Percentiles rank a stretch among this genome's conserved stretches.
phyloP scores from a whole-genome alignment of 2,888 invertebrate species.

The Stenodera caucasica region DNA sequence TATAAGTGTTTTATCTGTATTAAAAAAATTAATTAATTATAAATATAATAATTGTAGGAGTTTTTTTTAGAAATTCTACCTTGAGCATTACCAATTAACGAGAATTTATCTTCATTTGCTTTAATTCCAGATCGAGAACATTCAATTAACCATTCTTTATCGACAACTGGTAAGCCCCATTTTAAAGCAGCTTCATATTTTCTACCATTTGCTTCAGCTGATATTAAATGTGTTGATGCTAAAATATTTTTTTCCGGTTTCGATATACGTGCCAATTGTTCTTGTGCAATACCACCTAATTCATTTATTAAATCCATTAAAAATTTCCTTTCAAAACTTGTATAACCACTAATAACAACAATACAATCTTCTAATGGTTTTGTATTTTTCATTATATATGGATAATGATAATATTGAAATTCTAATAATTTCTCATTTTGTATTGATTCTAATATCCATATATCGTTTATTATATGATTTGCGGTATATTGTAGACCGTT shows the following conservation, averaged over 20 bases:
- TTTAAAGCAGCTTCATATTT: constrained; percentile 82
- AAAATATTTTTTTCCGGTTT: constrained; percentile 56
- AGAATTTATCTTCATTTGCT: constrained; percentile 60
- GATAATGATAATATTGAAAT: constrained; percentile 72
- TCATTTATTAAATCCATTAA: constrained; percentile 69
- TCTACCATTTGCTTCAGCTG: constrained; percentile 71
- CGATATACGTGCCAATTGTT: constrained; percentile 66
- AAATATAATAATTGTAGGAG: no score
- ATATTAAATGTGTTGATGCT: constrained; percentile 81
- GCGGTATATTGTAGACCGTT: constrained; percentile 58
- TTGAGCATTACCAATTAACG: constrained; percentile 64
- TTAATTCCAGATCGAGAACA: constrained; percentile 64
- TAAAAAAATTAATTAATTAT: no score
- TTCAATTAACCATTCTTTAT: constrained; percentile 72
- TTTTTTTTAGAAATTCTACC: constrained; percentile 44
- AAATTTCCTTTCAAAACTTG: constrained; percentile 72
- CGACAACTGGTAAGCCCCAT: constrained; percentile 84
- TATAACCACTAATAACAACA: constrained; percentile 78
- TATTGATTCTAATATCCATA: constrained; percentile 73
- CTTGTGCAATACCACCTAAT: constrained; percentile 69
- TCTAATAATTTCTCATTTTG: constrained; percentile 58
- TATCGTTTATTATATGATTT: constrained; percentile 67
- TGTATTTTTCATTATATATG: constrained; percentile 59
- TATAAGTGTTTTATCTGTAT: neutral
- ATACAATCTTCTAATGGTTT: constrained; percentile 70